Evolutionary conservation across 1,140 invertebrate species (phyloP).

Genomic region (Caenorhabditis tropicalis): DNA sequence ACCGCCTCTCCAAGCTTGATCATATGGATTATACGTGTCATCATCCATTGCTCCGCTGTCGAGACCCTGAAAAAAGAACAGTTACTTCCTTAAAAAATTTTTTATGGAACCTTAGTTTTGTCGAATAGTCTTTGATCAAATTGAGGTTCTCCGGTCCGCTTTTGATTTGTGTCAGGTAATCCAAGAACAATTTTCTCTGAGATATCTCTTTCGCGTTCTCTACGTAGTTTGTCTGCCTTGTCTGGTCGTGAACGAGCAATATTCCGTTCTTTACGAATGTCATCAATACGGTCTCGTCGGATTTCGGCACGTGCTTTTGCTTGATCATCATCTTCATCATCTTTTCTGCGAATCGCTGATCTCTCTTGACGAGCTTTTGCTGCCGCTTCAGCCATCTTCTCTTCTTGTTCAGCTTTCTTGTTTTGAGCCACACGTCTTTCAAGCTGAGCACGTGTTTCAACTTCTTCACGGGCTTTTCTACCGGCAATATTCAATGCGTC

Average conservation of each 20-base stretch:
- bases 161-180: slow-evolving; percentile 77
- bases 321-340: slow-evolving; percentile 76
- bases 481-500: slow-evolving; percentile 98
- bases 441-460: slow-evolving; percentile 91
- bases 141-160: slow-evolving; percentile 79
- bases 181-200: slow-evolving; percentile 98
- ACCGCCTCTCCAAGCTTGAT: slow-evolving; percentile 80
- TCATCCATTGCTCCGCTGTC: slow-evolving; percentile 96
- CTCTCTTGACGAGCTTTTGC: slow-evolving; percentile 82
- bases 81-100: background rate
- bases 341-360: slow-evolving; percentile 82
- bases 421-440: slow-evolving; percentile 96
- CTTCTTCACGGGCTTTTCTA: slow-evolving; percentile 92
- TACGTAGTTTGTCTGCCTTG: slow-evolving; percentile 82
- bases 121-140: slow-evolving; percentile 97
- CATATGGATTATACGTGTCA: slow-evolving; percentile 96
- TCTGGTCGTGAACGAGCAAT: slow-evolving; percentile 90
- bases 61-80: slow-evolving; percentile 78
- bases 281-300: slow-evolving; percentile 72
- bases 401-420: slow-evolving; percentile 98
- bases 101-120: slow-evolving; percentile 78
- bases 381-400: slow-evolving; percentile 87
- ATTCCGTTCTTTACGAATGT: slow-evolving; percentile 89
- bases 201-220: slow-evolving; percentile 91
- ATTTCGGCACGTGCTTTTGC: slow-evolving; percentile 87